Evolutionary conservation across 2,797 vertebrate genomes (phyloP).

Genomic region (Loris lydekkerianus): DNA sequence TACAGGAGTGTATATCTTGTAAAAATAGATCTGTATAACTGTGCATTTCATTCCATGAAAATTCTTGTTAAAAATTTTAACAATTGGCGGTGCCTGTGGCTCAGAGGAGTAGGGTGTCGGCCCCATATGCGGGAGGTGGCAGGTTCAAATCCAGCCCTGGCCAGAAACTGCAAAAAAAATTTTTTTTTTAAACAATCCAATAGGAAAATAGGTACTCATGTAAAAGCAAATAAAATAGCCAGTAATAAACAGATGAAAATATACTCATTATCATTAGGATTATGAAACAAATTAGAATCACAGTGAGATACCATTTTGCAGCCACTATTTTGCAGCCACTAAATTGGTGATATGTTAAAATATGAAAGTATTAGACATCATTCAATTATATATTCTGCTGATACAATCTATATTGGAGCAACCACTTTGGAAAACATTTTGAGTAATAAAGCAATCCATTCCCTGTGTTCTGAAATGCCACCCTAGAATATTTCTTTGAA

Average conservation of each 20-base stretch:
- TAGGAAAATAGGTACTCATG: not conserved
- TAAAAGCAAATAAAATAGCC: not conserved
- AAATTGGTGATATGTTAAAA: not conserved
- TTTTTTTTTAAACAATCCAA: too few species aligned
- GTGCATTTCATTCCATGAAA: not conserved
- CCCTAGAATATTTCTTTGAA: not conserved
- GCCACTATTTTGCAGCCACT: not conserved
- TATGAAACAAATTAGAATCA: not conserved
- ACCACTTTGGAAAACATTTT: not conserved
- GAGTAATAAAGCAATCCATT: not conserved
- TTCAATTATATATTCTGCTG: not conserved
- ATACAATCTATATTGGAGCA: not conserved
- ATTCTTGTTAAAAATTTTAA: not conserved
- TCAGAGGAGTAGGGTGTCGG: too few species aligned
- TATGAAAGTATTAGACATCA: not conserved
- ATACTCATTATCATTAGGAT: not conserved
- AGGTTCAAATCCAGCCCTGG: too few species aligned
- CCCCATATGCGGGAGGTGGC: too few species aligned
- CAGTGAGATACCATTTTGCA: not conserved
- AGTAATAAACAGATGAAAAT: not conserved
- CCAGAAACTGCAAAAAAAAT: too few species aligned
- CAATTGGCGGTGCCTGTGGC: too few species aligned
- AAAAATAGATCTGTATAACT: not conserved
- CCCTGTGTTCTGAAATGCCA: not conserved
- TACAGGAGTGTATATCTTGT: too few species aligned